phyloP scores from a whole-genome alignment of 2,797 vertebrate species.

The Chaenodraco wilsoni region DNA sequence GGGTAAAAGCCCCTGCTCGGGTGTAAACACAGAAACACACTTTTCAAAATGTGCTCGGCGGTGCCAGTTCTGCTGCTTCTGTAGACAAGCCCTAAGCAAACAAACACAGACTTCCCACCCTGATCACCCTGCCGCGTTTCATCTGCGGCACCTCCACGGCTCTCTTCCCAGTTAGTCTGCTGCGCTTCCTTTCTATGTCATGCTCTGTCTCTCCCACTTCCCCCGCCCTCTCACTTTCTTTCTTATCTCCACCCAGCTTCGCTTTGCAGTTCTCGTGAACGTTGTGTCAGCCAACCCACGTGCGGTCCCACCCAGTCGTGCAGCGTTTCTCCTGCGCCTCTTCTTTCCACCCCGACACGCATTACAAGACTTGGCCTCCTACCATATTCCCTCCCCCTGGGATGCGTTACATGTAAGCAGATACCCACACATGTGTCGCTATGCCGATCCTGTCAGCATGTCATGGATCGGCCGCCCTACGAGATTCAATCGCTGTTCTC shows the following conservation, averaged over 20 bases:
- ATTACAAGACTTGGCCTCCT: slow-evolving; percentile 22
- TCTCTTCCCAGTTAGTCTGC: neutral
- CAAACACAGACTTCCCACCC: slow-evolving; percentile 23
- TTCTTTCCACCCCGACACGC: slow-evolving; percentile 25
- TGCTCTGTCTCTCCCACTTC: slow-evolving; percentile 23
- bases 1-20: slow-evolving; percentile 51
- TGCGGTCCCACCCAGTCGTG: slow-evolving; percentile 22
- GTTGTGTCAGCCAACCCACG: slow-evolving; percentile 20
- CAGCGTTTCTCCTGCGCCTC: slow-evolving; percentile 25
- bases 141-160: neutral
- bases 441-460: slow-evolving; percentile 70
- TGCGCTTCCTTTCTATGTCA: slow-evolving; percentile 24
- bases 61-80: slow-evolving; percentile 13
- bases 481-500: slow-evolving; percentile 61
- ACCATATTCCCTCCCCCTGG: slow-evolving; percentile 7
- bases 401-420: slow-evolving; percentile 72
- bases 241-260: slow-evolving; percentile 20
- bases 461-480: slow-evolving; percentile 67
- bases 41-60: neutral
- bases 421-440: slow-evolving; percentile 70
- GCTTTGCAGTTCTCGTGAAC: slow-evolving; percentile 18
- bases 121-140: slow-evolving; percentile 28
- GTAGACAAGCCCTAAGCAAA: slow-evolving; percentile 28
- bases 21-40: slow-evolving; percentile 45
- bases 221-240: slow-evolving; percentile 4